Evolutionary conservation across 2,888 invertebrate genomes (phyloP), one percentile per base, ranked within the genome.

Genomic region (Diplazon laetatorius): DNA sequence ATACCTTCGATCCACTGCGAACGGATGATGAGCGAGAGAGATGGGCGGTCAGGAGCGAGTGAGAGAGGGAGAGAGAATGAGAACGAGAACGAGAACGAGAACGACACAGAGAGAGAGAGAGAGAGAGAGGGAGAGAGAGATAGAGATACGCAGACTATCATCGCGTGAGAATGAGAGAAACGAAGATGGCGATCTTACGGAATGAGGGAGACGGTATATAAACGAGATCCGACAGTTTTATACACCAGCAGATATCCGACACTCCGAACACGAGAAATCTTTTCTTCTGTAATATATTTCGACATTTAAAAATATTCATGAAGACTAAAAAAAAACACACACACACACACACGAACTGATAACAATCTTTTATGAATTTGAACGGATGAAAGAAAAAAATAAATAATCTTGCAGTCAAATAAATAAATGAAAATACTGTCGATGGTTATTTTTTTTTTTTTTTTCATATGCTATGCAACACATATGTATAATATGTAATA

Each of bases 1-100:
- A 90, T 90, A 90, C 89, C 89, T 87, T 85, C 83, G 87, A 84
- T 86, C 78, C 66, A 70, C 62, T 60, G 72, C 80, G 60, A 55
- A 39, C 55, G 69, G 72, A 16, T 44, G 55, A 73, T 69, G 63
- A 80, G 69, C 35, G 76, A 73, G 35, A 35, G 74, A 79, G 74
- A 81, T n/a, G n/a, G n/a, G n/a, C n/a, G n/a, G n/a, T n/a, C n/a
- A n/a, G n/a, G 74, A 74, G 42, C 79, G 76, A 80, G 63, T 30
- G 76, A 75, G 39, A 30, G 74, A 76, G 71, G 81, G 75, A 70
- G 44, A 77, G 75, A 48, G 69, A 77, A 76, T 18, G 72, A 52
- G 73, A 78, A 80, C 78, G 82, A 82, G 73, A 59, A n/a, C n/a
- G 39, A 25, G 73, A 76, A 69, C 81, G 75, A 70, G 44, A 76